Evolutionary conservation across 35 echinoderm and acorn worm genomes (phyloP).

Genomic region (Lytechinus variegatus): DNA sequence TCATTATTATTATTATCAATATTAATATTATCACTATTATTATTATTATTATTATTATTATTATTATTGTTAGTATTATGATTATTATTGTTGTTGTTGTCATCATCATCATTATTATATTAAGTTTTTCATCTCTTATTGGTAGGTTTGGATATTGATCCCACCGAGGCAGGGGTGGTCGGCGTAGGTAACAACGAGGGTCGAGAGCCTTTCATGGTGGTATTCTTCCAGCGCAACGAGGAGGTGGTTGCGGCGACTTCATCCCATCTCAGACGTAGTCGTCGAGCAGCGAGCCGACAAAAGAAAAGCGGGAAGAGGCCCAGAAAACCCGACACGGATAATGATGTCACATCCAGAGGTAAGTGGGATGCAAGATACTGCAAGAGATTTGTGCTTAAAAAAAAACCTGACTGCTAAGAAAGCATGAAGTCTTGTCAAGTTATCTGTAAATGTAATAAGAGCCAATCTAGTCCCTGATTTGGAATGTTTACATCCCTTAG

Average conservation of each 20-base stretch:
- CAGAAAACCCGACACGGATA: constrained; percentile 34
- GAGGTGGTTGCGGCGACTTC: constrained; percentile 9
- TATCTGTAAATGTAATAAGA: no score
- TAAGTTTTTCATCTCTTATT: no score
- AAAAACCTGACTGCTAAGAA: no score
- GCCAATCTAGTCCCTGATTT: no score
- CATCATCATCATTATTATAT: no score
- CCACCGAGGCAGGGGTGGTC: constrained; percentile 55
- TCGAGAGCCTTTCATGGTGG: constrained; percentile 96
- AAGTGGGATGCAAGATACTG: no score
- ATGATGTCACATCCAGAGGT: constrained; percentile 40
- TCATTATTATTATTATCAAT: no score
- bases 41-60: background rate
- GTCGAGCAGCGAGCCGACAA: constrained; percentile 11
- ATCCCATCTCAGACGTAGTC: background rate
- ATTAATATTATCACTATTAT: background rate
- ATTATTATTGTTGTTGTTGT: no score
- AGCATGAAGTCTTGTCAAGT: no score
- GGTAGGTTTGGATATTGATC: constrained; percentile 47
- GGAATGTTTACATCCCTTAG: no score
- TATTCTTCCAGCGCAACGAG: constrained; percentile 83
- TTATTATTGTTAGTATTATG: background rate
- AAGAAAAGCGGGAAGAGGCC: constrained; percentile 46
- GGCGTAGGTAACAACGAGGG: constrained; percentile 66
- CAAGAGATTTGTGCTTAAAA: no score